phyloP scores from a whole-genome alignment of 2,888 invertebrate species.

The Caenorhabditis angaria region DNA sequence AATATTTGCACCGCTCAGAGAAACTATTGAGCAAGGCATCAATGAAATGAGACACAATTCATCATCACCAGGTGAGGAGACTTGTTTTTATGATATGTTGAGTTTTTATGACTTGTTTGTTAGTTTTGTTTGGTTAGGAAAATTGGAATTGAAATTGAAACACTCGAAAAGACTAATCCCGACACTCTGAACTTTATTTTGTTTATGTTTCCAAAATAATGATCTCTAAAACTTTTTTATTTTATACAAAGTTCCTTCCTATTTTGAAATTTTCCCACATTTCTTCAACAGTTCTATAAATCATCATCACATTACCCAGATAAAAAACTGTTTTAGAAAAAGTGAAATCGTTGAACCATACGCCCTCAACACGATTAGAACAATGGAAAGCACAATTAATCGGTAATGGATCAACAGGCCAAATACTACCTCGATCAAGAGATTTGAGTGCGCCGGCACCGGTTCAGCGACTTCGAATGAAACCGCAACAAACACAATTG shows the following conservation, averaged over 20 bases:
- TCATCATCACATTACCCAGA: not conserved
- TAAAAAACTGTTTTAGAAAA: constrained; percentile 26
- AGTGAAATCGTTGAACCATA: constrained; percentile 30
- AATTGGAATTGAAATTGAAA: no score
- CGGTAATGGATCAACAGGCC: constrained; percentile 30
- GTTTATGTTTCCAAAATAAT: no score
- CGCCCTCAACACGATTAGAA: constrained; percentile 44
- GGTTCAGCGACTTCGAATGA: constrained; percentile 39
- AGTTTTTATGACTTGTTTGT: not conserved
- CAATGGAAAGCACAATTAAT: constrained; percentile 56
- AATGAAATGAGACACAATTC: constrained; percentile 31
- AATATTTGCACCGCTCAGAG: constrained; percentile 39
- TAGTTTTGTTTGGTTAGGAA: no score
- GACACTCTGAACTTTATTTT: no score
- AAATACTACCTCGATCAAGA: constrained; percentile 17
- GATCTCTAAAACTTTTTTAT: no score
- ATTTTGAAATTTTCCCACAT: not conserved
- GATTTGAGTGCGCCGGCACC: constrained; percentile 56
- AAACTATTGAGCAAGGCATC: constrained; percentile 34
- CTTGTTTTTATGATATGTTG: not conserved
- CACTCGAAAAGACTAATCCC: no score
- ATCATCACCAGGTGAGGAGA: constrained; percentile 38
- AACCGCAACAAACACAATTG: constrained; percentile 44
- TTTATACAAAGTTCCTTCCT: no score
- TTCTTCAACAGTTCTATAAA: not conserved